Evolutionary conservation across 2,888 invertebrate species (phyloP).

Genomic region (Drosophila villosipedis): DNA sequence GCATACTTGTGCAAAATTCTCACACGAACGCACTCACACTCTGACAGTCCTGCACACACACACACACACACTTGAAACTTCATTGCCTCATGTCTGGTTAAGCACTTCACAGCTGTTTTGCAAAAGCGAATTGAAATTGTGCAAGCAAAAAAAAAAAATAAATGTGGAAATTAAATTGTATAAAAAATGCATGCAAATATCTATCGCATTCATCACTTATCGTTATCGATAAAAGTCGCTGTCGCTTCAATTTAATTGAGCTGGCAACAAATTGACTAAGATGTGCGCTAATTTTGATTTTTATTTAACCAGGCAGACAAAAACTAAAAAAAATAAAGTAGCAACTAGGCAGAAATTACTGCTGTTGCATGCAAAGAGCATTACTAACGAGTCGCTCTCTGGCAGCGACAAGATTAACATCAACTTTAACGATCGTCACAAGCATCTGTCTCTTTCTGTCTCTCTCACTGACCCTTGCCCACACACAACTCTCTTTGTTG

Average conservation of each 20-base stretch:
- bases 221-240: constrained; percentile 51
- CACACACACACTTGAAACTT: constrained; percentile 59
- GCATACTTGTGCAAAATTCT: background rate
- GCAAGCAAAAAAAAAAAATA: background rate
- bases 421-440: constrained; percentile 55
- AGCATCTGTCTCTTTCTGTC: background rate
- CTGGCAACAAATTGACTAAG: constrained; percentile 40
- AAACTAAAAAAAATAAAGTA: too few relatives aligned
- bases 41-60: background rate
- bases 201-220: constrained; percentile 30
- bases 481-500: background rate
- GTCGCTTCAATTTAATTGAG: constrained; percentile 38
- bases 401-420: constrained; percentile 53
- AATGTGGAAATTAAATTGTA: constrained; percentile 10
- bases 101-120: constrained; percentile 61
- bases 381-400: constrained; percentile 45
- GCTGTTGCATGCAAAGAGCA: constrained; percentile 43
- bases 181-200: constrained; percentile 1
- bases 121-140: constrained; percentile 48
- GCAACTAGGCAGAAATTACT: background rate
- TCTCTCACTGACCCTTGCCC: background rate
- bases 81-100: constrained; percentile 57
- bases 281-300: constrained; percentile 53
- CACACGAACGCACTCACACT: constrained; percentile 15
- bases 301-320: constrained; percentile 9